Base-by-base conservation (phyloP, 30 jellyfish, hydroid and myxozoan species). In the Aurelia aurita region DNA sequence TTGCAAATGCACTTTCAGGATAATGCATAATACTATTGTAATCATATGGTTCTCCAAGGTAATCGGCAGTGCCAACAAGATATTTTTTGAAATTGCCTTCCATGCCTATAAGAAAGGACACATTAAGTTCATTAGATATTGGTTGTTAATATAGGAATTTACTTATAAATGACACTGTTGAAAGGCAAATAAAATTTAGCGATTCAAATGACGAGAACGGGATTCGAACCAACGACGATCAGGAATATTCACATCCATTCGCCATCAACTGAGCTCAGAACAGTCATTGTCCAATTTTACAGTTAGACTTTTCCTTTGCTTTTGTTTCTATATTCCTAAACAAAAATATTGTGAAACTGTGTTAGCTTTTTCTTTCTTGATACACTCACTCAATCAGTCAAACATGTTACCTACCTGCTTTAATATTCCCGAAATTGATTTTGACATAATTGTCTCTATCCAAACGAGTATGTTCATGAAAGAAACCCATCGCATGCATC, bases 1-100 rank as follows among this genome's bases (percentile, higher is more conserved):
- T 68, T 22, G 88, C 59, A 53, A 88, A 88, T 1, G 96, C 96
- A 2, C 11, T 68, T 49, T 35, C 80, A 21, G 96, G 96, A 43
- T 88, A 88, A 49, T 88, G 96, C 96, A 88, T 88, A 0, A 88
- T 73, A 29, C 91, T 74, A 77, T 69, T 79, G 79, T 65, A 88
- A 61, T 88, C 96, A 31, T 88, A 88, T 2, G 88, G 84, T 25
- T 68, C 92, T 10, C 86, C 89, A 22, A 68, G 73, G 57, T 78
- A 74, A 29, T 88, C 96, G 9, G 96, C 96, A 1, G 64, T 5
- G 16, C 96, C 96, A 58, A 20, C 73, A 3, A 91, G 82, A 60
- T 88, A 88, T 31, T 88, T 88, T 29, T 88, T 49, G 67, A 88
- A 88, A 43, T 88, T 88, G 23, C 20, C 62, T 57, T 88, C 96